These are phyloP conservation scores for Lottia gigantea DNA, from an alignment of 2,888 invertebrate species.

Conservation along the genomic window DNA sequence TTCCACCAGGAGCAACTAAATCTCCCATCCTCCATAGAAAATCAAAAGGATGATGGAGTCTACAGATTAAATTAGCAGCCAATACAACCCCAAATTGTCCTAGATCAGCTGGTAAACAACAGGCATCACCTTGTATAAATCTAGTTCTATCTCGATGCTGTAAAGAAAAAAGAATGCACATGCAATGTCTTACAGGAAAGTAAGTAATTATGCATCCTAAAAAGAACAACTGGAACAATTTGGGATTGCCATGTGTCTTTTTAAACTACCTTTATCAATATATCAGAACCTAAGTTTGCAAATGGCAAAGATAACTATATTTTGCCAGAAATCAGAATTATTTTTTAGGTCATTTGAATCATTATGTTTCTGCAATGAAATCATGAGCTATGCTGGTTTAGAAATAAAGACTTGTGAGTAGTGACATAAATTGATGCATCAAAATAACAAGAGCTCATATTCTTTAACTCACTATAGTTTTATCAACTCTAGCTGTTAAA, in stretches of 20 bases:
- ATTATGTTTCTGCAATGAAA: no score
- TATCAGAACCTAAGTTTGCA: no score
- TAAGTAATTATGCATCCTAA: background rate
- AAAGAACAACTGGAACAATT: background rate
- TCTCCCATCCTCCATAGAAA: constrained; percentile 56
- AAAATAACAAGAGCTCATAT: background rate
- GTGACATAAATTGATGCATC: no score
- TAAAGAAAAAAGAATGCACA: constrained; percentile 5
- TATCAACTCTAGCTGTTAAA: constrained; percentile 48
- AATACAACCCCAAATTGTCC: constrained; percentile 65
- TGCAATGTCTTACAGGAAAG: no score
- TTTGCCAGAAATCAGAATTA: no score
- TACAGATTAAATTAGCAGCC: constrained; percentile 65
- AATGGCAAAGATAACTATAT: no score
- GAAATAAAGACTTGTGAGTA: no score
- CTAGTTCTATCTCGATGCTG: constrained; percentile 48
- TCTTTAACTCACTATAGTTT: constrained; percentile 49
- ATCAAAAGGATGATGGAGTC: constrained; percentile 57
- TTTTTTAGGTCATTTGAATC: no score
- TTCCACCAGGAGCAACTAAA: constrained; percentile 59
- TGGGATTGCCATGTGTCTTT: background rate
- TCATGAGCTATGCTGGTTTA: no score
- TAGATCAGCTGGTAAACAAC: constrained; percentile 56
- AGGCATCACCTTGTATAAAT: constrained; percentile 66
- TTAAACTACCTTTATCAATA: background rate